Conservation (phyloP, 1,140 invertebrate species). For the Drosophila lowei region DNA sequence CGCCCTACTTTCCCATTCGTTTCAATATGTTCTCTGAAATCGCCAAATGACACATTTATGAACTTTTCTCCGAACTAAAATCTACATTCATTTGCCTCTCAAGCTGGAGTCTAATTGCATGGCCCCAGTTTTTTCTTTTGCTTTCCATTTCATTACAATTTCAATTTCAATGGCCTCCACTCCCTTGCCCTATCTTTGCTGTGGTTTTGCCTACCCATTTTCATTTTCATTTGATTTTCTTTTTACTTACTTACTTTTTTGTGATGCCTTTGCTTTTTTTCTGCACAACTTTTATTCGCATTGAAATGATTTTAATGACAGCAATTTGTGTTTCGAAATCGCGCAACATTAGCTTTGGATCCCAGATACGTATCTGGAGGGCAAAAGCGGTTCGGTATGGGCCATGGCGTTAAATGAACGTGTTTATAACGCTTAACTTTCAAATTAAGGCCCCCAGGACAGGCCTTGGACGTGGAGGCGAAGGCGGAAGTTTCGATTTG, state of each 20-base stretch:
- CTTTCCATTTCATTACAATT: slow-evolving; percentile 44
- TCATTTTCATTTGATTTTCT: slow-evolving; percentile 42
- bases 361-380: slow-evolving; percentile 35
- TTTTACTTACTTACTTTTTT: slow-evolving; percentile 39
- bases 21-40: no score
- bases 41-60: slow-evolving; percentile 22
- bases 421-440: slow-evolving; percentile 81
- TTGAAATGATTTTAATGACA: slow-evolving; percentile 80
- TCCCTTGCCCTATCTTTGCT: slow-evolving; percentile 28
- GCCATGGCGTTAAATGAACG: slow-evolving; percentile 62
- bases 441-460: slow-evolving; percentile 60
- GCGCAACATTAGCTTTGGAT: slow-evolving; percentile 72
- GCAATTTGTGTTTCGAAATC: slow-evolving; percentile 80
- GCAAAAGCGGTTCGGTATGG: not conserved
- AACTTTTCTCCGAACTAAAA: slow-evolving; percentile 11
- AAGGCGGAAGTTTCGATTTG: slow-evolving; percentile 80
- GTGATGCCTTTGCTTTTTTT: slow-evolving; percentile 5
- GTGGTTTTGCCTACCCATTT: slow-evolving; percentile 10
- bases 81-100: slow-evolving; percentile 28
- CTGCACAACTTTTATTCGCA: slow-evolving; percentile 66
- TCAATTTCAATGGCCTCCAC: slow-evolving; percentile 38
- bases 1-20: no score
- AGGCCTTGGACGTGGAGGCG: slow-evolving; percentile 7
- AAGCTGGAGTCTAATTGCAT: slow-evolving; percentile 56
- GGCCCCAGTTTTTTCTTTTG: slow-evolving; percentile 25